Evolutionary conservation across 2,888 invertebrate genomes (phyloP), one percentile per base, ranked within the genome.

Genomic region (Oeneis ivallda): DNA sequence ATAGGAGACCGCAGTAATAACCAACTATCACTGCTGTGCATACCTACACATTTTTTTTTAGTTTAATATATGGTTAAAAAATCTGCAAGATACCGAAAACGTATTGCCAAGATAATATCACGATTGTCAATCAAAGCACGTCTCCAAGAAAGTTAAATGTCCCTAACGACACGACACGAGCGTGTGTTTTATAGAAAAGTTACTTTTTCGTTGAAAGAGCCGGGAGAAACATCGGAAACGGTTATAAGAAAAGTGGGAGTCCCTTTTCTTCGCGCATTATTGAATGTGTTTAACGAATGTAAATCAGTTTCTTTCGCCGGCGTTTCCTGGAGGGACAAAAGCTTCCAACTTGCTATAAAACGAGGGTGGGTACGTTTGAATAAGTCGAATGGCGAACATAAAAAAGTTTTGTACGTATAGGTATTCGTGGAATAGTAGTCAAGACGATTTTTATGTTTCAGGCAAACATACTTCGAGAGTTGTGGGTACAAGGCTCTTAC

Each of bases 211-310:
- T 39, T 13, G 56, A 56, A 56, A 41, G 13, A 19, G 17, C 19
- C 41, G 56, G 41, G 11, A 19, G 26, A 54, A 15, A 56, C 56
- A 41, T 56, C 41, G 56, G 39, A 56, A 56, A 54, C 39, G 39
- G 17, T 54, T 54, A 54, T 54, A 54, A 19, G 26, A 26, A 26
- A 26, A 26, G 26, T 5, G 26, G 26, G 6, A n/a, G 19, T 11
- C 56, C 56, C 37, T 57, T 59, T 56, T 49, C 37, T 49, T 59
- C 49, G 32, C 58, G 34, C 34, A 15, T 49, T 59, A 59, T 59
- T 49, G 59, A 59, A 59, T 34, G 47, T 59, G 37, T 47, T 59
- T 37, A 59, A 19, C 49, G 56, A 56, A 56, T 56, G 56, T 56
- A 56, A 56, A 56, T 56, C 56, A 34, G 59, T 59, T 59, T 59